Evolutionary conservation across 2,888 invertebrate genomes (phyloP).

Genomic region (Automeris io): DNA sequence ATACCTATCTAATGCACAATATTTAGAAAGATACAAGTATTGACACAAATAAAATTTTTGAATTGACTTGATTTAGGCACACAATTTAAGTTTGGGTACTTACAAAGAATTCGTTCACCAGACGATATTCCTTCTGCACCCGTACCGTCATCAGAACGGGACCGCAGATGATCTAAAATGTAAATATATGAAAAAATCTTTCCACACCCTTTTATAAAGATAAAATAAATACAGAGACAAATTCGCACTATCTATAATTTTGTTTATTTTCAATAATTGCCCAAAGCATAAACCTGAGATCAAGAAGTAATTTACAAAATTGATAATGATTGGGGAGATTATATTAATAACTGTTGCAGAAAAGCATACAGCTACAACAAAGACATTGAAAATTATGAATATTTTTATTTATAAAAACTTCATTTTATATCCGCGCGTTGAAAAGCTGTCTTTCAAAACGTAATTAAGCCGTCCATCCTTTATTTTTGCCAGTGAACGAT

Average conservation of each 20-base stretch:
- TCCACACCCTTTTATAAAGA: neutral
- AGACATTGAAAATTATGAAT: slow-evolving; percentile 20
- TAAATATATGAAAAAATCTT: neutral
- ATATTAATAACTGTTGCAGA: neutral
- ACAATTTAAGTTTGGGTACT: slow-evolving; percentile 24
- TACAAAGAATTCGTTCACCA: slow-evolving; percentile 50
- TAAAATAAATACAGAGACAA: neutral
- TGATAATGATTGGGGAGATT: neutral
- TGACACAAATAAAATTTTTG: too few species aligned
- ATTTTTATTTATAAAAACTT: slow-evolving; percentile 18
- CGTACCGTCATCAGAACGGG: slow-evolving; percentile 45
- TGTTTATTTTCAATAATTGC: too few species aligned
- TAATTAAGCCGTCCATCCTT: slow-evolving; percentile 17
- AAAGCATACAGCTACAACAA: slow-evolving; percentile 7
- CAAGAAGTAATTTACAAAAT: neutral
- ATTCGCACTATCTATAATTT: neutral
- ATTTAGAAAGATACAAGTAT: too few species aligned
- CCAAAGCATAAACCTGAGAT: neutral
- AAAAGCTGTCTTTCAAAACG: slow-evolving; percentile 21
- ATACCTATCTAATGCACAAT: too few species aligned
- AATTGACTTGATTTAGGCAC: too few species aligned
- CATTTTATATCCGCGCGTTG: slow-evolving; percentile 15
- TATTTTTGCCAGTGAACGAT: slow-evolving; percentile 14
- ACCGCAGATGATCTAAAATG: slow-evolving; percentile 54
- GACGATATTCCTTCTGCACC: slow-evolving; percentile 34